Conservation (phyloP, 2,888 invertebrate genomes). For the Drosophila barbarae region DNA sequence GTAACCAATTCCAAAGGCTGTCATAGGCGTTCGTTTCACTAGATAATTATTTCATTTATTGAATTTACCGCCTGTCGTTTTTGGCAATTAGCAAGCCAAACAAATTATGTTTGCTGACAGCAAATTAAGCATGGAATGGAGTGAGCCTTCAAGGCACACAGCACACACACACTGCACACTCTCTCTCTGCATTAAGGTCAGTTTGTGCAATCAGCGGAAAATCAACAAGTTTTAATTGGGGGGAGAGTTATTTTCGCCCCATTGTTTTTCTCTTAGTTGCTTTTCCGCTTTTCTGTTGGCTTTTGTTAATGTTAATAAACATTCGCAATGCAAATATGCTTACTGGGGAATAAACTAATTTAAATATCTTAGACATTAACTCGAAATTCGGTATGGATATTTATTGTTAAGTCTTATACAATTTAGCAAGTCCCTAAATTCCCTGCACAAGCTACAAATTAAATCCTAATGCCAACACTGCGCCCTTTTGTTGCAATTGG, state of each 20-base stretch:
- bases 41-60: slow-evolving; percentile 63
- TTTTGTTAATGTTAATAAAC: neutral
- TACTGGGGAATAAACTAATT: neutral
- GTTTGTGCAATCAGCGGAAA: slow-evolving; percentile 37
- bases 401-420: no score
- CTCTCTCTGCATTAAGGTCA: slow-evolving; percentile 35
- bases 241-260: neutral
- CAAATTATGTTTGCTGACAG: slow-evolving; percentile 46
- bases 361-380: neutral
- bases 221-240: slow-evolving; percentile 41
- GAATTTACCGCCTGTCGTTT: slow-evolving; percentile 48
- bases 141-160: neutral
- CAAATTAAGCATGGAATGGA: slow-evolving; percentile 8
- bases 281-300: neutral
- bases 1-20: slow-evolving; percentile 16
- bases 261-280: slow-evolving; percentile 1
- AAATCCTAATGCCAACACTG: neutral
- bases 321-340: neutral
- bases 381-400: neutral
- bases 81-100: slow-evolving; percentile 56
- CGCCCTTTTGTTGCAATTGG: slow-evolving; percentile 10
- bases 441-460: neutral
- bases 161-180: neutral
- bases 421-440: neutral
- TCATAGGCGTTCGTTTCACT: slow-evolving; percentile 47